Conservation (phyloP, 2,797 vertebrate species). For the Hippopotamyrus pictus region DNA sequence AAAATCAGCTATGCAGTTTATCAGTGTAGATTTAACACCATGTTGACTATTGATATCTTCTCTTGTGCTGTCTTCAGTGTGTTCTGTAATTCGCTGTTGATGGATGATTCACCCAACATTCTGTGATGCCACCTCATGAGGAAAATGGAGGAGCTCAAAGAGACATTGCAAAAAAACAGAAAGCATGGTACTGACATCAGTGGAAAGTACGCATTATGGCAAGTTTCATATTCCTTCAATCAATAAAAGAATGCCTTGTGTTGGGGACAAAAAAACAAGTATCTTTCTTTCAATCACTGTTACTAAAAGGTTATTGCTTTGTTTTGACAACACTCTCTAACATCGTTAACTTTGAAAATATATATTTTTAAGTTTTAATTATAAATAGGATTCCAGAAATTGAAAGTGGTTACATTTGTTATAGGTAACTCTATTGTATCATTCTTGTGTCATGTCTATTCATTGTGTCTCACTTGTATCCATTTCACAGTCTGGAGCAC, state of each 20-base stretch:
- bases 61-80: not conserved
- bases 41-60: not conserved
- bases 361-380: not conserved
- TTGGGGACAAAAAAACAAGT: not conserved
- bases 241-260: not conserved
- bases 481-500: not conserved
- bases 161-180: not conserved
- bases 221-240: not conserved
- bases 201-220: not conserved
- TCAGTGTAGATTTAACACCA: not conserved
- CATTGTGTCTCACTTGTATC: not conserved
- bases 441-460: not conserved
- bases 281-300: not conserved
- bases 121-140: not conserved
- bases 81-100: not conserved
- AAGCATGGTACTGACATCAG: not conserved
- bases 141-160: not conserved
- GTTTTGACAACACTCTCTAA: slow-evolving; percentile 1
- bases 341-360: not conserved
- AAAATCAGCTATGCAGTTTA: not conserved
- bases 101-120: not conserved
- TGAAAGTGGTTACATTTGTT: not conserved
- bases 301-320: not conserved
- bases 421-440: not conserved
- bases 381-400: not conserved